Evolutionary conservation across 2,888 invertebrate genomes (phyloP).

Genomic region (Abrostola tripartita): DNA sequence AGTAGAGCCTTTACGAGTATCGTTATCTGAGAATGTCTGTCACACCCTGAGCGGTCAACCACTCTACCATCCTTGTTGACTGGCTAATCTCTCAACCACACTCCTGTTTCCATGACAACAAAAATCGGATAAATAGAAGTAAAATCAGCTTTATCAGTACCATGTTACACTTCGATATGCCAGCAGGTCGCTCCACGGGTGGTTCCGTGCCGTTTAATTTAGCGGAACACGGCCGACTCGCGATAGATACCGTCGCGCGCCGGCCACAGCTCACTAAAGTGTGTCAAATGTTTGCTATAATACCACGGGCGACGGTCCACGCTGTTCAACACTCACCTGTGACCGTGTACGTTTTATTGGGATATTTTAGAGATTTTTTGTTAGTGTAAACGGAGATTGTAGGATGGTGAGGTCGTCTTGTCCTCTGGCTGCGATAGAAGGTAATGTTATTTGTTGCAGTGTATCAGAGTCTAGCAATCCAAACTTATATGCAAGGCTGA

Average conservation of each 20-base stretch:
- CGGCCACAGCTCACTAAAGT: conserved; percentile 46
- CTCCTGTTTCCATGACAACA: no score
- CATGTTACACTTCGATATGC: conserved; percentile 42
- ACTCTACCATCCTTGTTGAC: no score
- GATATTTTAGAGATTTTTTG: neutral
- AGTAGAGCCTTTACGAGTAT: no score
- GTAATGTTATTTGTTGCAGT: no score
- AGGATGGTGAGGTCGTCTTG: neutral
- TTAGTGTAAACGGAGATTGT: neutral
- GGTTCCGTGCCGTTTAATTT: conserved; percentile 63
- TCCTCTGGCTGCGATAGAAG: no score
- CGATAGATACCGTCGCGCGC: conserved; percentile 53
- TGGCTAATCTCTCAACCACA: no score
- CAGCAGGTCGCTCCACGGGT: conserved; percentile 18
- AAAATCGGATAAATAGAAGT: neutral
- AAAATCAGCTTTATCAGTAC: neutral
- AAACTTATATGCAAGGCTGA: no score
- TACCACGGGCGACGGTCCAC: conserved; percentile 5
- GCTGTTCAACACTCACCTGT: neutral
- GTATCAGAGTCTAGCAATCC: no score
- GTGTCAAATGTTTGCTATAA: conserved; percentile 50
- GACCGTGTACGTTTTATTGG: conserved; percentile 9
- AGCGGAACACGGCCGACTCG: conserved; percentile 58
- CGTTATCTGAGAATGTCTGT: no score
- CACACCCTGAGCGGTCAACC: no score